Conservation (phyloP, 1,140 invertebrate species). For the Vanessa atalanta region DNA sequence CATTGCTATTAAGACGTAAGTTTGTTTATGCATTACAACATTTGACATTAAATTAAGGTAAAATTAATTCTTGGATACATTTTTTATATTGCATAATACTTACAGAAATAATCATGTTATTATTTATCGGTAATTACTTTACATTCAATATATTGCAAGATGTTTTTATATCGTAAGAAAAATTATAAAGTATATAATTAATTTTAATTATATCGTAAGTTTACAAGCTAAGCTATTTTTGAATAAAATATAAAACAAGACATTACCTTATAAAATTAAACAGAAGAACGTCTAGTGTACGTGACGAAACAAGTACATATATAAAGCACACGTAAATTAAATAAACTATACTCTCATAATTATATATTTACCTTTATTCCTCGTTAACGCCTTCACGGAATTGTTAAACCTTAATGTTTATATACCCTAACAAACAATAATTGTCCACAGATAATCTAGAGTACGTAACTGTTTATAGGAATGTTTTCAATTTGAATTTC, state of each 20-base stretch:
- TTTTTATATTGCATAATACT: background rate
- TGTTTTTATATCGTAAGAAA: no score
- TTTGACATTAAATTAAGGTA: slow-evolving; percentile 8
- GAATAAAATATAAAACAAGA: background rate
- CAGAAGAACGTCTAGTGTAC: slow-evolving; percentile 5
- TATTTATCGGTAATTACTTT: no score
- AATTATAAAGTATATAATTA: background rate
- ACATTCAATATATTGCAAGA: no score
- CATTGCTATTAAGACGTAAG: slow-evolving; percentile 14
- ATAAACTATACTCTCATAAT: slow-evolving; percentile 42
- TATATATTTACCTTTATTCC: slow-evolving; percentile 51
- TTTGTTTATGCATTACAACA: slow-evolving; percentile 34
- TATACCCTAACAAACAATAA: slow-evolving; percentile 38
- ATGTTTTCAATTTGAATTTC: slow-evolving; percentile 20
- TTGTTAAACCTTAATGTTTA: slow-evolving; percentile 39
- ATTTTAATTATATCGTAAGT: background rate
- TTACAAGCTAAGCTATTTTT: background rate
- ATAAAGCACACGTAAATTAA: slow-evolving; percentile 32
- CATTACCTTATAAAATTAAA: slow-evolving; percentile 10
- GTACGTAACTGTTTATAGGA: slow-evolving; percentile 40
- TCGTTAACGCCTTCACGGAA: slow-evolving; percentile 47
- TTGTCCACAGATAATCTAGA: slow-evolving; percentile 47
- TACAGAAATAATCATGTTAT: background rate
- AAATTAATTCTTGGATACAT: background rate
- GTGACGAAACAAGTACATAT: slow-evolving; percentile 18